Conservation (phyloP, 2,888 invertebrate species). For the Drosophila testacea region DNA sequence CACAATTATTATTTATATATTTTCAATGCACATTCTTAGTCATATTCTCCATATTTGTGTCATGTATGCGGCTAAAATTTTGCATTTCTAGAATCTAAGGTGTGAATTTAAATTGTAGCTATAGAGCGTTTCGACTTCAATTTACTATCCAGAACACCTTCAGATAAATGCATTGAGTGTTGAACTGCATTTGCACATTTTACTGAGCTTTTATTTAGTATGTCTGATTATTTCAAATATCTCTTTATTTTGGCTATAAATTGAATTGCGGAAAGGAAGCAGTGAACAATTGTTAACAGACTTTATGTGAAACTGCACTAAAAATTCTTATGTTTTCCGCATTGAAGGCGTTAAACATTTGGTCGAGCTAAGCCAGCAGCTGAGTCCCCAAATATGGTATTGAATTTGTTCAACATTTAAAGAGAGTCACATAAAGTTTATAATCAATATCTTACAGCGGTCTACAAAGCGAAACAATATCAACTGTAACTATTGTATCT, state of each 20-base stretch:
- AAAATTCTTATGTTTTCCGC: slow-evolving; percentile 14
- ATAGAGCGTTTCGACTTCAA: background rate
- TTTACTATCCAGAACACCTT: background rate
- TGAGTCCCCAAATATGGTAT: slow-evolving; percentile 6
- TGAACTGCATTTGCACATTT: slow-evolving; percentile 61
- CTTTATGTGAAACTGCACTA: slow-evolving; percentile 40
- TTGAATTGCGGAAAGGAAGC: slow-evolving; percentile 1
- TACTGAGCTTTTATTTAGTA: slow-evolving; percentile 62
- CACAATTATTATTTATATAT: slow-evolving; percentile 5
- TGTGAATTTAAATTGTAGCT: background rate
- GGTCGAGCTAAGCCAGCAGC: slow-evolving; percentile 2
- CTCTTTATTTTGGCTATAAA: background rate
- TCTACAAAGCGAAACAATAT: slow-evolving; percentile 26
- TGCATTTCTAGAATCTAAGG: background rate
- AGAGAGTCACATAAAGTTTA: slow-evolving; percentile 8
- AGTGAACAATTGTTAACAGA: background rate
- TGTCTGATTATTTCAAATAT: slow-evolving; percentile 10
- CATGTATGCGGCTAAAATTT: slow-evolving; percentile 2
- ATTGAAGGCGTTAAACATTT: slow-evolving; percentile 3
- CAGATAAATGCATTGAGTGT: background rate
- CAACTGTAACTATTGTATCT: slow-evolving; percentile 30
- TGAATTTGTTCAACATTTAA: background rate
- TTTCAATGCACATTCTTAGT: slow-evolving; percentile 10
- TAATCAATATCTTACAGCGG: slow-evolving; percentile 40
- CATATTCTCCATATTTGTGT: background rate